phyloP scores from a whole-genome alignment of 2,888 invertebrate species.

The Polydesmus complanatus region DNA sequence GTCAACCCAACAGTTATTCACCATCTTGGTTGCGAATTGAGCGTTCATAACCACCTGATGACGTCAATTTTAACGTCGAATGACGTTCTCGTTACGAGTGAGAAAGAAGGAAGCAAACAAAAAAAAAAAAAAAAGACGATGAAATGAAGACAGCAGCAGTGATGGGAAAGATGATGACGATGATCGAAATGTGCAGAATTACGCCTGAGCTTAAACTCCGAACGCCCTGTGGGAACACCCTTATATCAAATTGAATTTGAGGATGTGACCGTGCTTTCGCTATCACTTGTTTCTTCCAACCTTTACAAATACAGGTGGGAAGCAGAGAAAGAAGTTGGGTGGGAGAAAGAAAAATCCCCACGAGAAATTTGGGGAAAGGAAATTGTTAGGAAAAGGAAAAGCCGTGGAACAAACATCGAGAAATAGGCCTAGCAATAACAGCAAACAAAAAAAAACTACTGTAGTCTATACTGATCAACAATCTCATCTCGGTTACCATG shows the following conservation, averaged over 20 bases:
- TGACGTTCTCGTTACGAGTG: not conserved
- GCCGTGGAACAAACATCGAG: not conserved
- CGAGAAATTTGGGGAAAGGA: not conserved
- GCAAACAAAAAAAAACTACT: not conserved
- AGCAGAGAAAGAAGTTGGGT: not conserved
- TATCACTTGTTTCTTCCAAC: not conserved
- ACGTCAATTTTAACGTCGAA: not conserved
- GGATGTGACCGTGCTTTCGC: not conserved
- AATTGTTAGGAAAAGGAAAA: not conserved
- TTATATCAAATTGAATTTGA: not conserved
- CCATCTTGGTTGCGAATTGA: too few relatives aligned
- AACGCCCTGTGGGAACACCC: not conserved
- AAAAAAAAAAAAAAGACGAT: too few relatives aligned
- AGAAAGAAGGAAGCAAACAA: too few relatives aligned
- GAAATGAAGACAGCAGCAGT: not conserved
- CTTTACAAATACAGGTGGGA: not conserved
- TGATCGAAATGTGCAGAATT: not conserved
- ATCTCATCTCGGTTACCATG: not conserved
- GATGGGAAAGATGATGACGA: not conserved
- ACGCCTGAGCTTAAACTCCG: not conserved
- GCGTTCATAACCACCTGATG: not conserved
- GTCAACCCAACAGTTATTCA: too few relatives aligned
- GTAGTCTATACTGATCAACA: not conserved
- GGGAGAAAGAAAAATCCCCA: not conserved
- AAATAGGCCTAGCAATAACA: not conserved